A percentile compares a stretch with the other conserved stretches of the same genome.
These are phyloP conservation scores for Hemibagrus guttatus DNA, from an alignment of 2,797 vertebrate species.

Conservation along the genomic window DNA sequence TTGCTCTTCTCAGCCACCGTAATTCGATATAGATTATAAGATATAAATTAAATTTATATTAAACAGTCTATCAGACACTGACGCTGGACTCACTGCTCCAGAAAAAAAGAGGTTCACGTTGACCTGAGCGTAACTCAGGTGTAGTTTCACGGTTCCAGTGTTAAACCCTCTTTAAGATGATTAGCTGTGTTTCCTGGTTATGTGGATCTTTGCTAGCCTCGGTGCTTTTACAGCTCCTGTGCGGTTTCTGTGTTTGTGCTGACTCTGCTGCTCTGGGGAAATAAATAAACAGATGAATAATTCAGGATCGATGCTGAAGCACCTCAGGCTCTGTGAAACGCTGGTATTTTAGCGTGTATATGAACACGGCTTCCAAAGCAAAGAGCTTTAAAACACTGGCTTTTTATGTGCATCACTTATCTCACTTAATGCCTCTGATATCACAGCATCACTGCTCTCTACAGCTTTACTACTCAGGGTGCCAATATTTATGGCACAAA, in stretches of 20 bases:
- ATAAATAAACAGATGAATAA: conserved; percentile 46
- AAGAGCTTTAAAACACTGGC: conserved; percentile 12
- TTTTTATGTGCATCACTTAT: conserved; percentile 5
- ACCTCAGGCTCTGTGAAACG: conserved; percentile 24
- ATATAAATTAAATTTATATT: too few species aligned
- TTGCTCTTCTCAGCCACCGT: too few species aligned
- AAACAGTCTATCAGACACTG: too few species aligned
- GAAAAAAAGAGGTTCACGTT: too few species aligned
- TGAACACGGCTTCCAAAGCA: conserved; percentile 12
- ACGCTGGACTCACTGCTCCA: neutral
- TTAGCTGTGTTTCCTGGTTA: neutral
- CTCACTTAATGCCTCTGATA: neutral
- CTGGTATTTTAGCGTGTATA: conserved; percentile 10
- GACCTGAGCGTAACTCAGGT: too few species aligned
- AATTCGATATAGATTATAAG: too few species aligned
- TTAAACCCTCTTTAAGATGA: neutral
- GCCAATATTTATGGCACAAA: conserved; percentile 15
- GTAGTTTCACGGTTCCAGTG: too few species aligned
- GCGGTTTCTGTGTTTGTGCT: conserved; percentile 5
- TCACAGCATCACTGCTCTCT: neutral
- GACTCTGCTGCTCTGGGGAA: conserved; percentile 14
- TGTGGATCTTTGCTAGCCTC: neutral
- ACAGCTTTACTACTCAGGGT: neutral
- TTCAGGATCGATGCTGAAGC: conserved; percentile 33
- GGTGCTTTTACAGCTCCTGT: neutral